These are phyloP conservation scores for Colistium nudipinnis DNA, from an alignment of 2,113 vertebrate species.

Conservation along the genomic window DNA sequence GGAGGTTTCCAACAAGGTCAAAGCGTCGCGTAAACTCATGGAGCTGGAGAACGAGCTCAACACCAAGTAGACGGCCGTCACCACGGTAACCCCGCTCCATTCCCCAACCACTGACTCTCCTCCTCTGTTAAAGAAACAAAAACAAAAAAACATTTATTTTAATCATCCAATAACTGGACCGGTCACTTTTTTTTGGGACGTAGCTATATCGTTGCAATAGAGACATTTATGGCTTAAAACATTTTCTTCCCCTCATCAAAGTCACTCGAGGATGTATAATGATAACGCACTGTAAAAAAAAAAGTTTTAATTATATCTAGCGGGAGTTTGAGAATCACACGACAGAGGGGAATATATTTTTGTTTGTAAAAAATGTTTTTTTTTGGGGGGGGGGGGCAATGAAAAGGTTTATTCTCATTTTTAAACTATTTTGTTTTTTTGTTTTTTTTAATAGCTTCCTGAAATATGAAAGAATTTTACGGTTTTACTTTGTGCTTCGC, in stretches of 20 bases:
- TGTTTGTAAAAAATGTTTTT: constrained; percentile 76
- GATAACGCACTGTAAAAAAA: constrained; percentile 87
- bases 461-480: constrained; percentile 84
- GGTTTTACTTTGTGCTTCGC: constrained; percentile 69
- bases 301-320: constrained; percentile 81
- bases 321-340: constrained; percentile 74
- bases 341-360: constrained; percentile 81
- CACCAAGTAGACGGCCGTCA: constrained; percentile 82
- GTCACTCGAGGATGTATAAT: constrained; percentile 80
- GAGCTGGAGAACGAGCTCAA: constrained; percentile 98
- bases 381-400: constrained; percentile 59
- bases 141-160: too few species aligned
- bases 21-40: constrained; percentile 95
- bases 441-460: constrained; percentile 73
- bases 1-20: constrained; percentile 97
- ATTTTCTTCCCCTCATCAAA: constrained; percentile 72
- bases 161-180: background rate
- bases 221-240: constrained; percentile 69
- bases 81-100: constrained; percentile 13
- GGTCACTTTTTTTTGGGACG: constrained; percentile 73
- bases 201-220: constrained; percentile 79
- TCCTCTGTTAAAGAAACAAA: too few species aligned
- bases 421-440: constrained; percentile 64
- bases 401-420: constrained; percentile 66
- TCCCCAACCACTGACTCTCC: too few species aligned